Evolutionary conservation across 2,797 vertebrate genomes (phyloP).

Genomic region (Trematomus bernacchii): DNA sequence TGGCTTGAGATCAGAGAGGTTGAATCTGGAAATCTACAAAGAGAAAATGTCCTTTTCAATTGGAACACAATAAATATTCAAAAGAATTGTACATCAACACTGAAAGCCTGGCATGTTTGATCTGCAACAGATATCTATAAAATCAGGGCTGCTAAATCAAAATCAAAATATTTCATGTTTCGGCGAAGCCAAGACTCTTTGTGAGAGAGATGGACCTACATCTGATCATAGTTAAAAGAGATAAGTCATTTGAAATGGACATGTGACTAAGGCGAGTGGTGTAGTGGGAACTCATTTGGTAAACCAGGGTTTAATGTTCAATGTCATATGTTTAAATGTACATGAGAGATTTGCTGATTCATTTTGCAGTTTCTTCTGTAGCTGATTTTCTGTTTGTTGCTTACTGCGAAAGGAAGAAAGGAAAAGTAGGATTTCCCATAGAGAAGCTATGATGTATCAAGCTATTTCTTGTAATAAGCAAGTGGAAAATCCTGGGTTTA

Average conservation of each 20-base stretch:
- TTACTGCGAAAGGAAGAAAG: neutral
- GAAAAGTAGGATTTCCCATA: neutral
- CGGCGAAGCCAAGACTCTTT: conserved; percentile 22
- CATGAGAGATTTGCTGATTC: neutral
- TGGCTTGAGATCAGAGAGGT: conserved; percentile 74
- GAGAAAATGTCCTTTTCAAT: conserved; percentile 64
- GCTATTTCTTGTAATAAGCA: neutral
- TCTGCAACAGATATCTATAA: conserved; percentile 52
- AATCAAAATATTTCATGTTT: conserved; percentile 54
- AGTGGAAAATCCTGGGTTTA: neutral
- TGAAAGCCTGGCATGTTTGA: conserved; percentile 54
- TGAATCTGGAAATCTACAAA: conserved; percentile 71
- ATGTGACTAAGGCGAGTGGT: conserved; percentile 15
- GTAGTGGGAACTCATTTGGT: neutral
- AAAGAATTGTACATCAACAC: conserved; percentile 55
- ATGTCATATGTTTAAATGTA: neutral
- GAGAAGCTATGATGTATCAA: conserved; percentile 1
- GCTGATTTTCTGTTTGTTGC: neutral
- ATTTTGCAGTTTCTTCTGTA: conserved; percentile 1
- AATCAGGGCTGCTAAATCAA: conserved; percentile 38
- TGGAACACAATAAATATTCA: conserved; percentile 32
- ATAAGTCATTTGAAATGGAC: conserved; percentile 30
- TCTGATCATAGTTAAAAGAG: conserved; percentile 36
- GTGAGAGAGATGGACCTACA: conserved; percentile 21
- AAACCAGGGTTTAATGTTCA: neutral